Percentiles rank a stretch among this genome's conserved stretches.
phyloP scores from a whole-genome alignment of 2,797 vertebrate species.

The Graptemys geographica region DNA sequence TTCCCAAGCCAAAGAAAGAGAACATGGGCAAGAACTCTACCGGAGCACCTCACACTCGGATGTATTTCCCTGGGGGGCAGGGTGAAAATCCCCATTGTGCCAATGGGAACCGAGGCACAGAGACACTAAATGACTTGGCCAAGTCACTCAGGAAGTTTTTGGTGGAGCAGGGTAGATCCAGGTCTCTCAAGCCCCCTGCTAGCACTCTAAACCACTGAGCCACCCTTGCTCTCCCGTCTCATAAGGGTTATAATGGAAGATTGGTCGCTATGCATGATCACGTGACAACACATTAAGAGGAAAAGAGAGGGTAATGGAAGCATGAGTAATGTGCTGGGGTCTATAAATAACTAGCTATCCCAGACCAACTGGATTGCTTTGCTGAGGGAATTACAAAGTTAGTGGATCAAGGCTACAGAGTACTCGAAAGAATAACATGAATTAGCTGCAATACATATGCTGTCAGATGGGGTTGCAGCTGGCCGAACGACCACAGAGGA shows the following conservation, averaged over 20 bases:
- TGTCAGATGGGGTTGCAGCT: neutral
- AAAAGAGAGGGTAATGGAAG: neutral
- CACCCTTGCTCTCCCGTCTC: neutral
- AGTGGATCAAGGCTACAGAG: neutral
- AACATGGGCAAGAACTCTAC: no score
- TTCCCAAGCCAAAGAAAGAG: no score
- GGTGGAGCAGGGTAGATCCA: neutral
- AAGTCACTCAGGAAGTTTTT: neutral
- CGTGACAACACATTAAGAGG: neutral
- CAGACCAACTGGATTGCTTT: neutral
- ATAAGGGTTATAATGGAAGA: neutral
- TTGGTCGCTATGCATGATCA: neutral
- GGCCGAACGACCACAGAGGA: fast-evolving
- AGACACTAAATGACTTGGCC: neutral
- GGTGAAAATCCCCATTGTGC: no score
- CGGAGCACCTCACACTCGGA: no score
- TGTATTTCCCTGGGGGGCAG: no score
- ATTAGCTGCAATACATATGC: neutral
- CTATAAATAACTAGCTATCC: neutral
- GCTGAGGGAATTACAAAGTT: neutral
- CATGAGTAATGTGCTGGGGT: neutral
- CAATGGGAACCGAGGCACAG: no score
- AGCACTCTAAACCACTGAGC: neutral
- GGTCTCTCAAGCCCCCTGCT: neutral
- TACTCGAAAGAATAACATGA: neutral